Conservation (phyloP, 2,888 invertebrate genomes). For the Drosophila nr. medialis region DNA sequence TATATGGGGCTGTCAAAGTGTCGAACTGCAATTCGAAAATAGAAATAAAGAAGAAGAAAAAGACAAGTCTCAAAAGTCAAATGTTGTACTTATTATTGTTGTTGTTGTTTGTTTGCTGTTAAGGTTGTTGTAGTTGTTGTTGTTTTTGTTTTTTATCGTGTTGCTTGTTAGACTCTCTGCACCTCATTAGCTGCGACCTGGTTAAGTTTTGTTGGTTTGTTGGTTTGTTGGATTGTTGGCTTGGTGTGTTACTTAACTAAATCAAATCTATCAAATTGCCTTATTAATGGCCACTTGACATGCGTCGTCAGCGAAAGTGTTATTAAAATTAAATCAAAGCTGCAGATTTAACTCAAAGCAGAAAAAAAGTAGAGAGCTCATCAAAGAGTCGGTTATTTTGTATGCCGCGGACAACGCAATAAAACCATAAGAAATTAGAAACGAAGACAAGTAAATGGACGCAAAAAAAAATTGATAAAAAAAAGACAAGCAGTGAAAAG, state of each 20-base stretch:
- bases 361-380: background rate
- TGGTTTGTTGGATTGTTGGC: background rate
- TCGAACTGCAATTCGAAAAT: slow-evolving; percentile 50
- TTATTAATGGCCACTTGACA: slow-evolving; percentile 57
- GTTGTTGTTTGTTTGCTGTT: slow-evolving; percentile 13
- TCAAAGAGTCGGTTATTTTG: slow-evolving; percentile 19
- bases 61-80: slow-evolving; percentile 43
- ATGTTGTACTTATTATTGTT: slow-evolving; percentile 31
- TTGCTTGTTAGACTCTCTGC: slow-evolving; percentile 41
- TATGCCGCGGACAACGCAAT: slow-evolving; percentile 46
- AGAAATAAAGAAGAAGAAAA: slow-evolving; percentile 31
- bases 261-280: slow-evolving; percentile 33
- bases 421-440: slow-evolving; percentile 46
- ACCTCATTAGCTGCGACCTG: slow-evolving; percentile 50
- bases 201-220: slow-evolving; percentile 38
- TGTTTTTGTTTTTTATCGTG: too few relatives aligned
- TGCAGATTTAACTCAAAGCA: slow-evolving; percentile 11
- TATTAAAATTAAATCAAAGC: slow-evolving; percentile 69
- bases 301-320: slow-evolving; percentile 63
- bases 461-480: slow-evolving; percentile 10
- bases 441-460: slow-evolving; percentile 28
- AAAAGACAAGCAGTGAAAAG: slow-evolving; percentile 44
- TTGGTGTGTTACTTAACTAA: slow-evolving; percentile 35
- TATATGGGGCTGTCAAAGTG: slow-evolving; percentile 21
- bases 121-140: slow-evolving; percentile 18